Percentiles rank a stretch among this genome's conserved stretches.
Conservation (phyloP, 2,888 invertebrate genomes). For the Melangyna quadrimaculata region DNA sequence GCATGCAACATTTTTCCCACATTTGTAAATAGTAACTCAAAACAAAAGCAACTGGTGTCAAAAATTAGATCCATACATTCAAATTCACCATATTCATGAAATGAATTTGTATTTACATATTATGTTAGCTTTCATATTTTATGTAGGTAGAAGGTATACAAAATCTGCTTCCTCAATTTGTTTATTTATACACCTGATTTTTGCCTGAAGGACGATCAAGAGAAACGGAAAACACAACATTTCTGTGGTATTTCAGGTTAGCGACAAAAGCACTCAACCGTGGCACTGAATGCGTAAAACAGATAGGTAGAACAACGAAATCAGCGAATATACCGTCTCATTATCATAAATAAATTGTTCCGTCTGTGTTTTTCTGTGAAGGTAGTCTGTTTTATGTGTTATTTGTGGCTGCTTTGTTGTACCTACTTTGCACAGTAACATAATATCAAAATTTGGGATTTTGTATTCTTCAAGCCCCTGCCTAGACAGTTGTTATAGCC, state of each 20-base stretch:
- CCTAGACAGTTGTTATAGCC: neutral
- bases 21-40: neutral
- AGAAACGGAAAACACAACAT: conserved; percentile 1
- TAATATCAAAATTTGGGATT: conserved; percentile 22
- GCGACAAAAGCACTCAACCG: neutral
- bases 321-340: conserved; percentile 59
- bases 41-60: conserved; percentile 16
- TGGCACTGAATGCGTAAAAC: neutral
- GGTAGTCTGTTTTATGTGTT: neutral
- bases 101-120: conserved; percentile 34
- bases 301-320: neutral
- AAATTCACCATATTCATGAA: conserved; percentile 1
- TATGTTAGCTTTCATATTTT: neutral
- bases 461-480: neutral
- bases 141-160: too few relatives aligned
- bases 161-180: conserved; percentile 24
- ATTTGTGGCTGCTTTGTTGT: neutral
- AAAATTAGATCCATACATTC: conserved; percentile 10
- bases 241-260: neutral
- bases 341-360: conserved; percentile 70
- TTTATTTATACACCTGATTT: conserved; percentile 41
- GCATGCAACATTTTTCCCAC: neutral
- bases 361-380: neutral
- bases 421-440: conserved; percentile 21
- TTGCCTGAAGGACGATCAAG: conserved; percentile 35